phyloP scores from a whole-genome alignment of 2,797 vertebrate genomes.

The Calcarius lapponicus region DNA sequence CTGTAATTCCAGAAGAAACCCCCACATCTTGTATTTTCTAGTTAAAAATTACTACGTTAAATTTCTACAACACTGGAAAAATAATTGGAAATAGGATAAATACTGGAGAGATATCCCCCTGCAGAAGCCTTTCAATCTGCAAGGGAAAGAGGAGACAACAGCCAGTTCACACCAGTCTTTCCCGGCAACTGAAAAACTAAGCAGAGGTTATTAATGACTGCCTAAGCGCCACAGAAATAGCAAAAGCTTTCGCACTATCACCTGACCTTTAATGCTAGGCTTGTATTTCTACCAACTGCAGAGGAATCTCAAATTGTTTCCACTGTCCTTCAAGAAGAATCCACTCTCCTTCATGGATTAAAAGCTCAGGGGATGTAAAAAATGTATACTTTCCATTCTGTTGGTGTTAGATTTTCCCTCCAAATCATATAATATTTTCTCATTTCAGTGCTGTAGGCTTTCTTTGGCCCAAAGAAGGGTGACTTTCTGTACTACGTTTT shows the following conservation, averaged over 20 bases:
- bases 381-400: background rate
- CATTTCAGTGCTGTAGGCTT: background rate
- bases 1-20: background rate
- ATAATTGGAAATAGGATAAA: background rate
- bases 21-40: background rate
- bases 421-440: background rate
- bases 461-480: background rate
- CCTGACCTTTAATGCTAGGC: background rate
- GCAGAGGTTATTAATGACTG: background rate
- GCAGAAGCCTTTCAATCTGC: background rate
- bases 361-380: background rate
- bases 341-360: background rate
- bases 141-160: background rate
- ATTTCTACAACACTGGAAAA: background rate
- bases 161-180: background rate
- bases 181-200: background rate
- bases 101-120: background rate
- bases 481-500: slow-evolving; percentile 37
- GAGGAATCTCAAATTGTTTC: background rate
- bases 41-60: background rate
- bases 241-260: background rate
- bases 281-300: background rate
- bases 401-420: background rate
- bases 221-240: background rate
- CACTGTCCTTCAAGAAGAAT: background rate